These are phyloP conservation scores for Haemorhous mexicanus DNA, from an alignment of 2,113 vertebrate genomes.

Conservation along the genomic window DNA sequence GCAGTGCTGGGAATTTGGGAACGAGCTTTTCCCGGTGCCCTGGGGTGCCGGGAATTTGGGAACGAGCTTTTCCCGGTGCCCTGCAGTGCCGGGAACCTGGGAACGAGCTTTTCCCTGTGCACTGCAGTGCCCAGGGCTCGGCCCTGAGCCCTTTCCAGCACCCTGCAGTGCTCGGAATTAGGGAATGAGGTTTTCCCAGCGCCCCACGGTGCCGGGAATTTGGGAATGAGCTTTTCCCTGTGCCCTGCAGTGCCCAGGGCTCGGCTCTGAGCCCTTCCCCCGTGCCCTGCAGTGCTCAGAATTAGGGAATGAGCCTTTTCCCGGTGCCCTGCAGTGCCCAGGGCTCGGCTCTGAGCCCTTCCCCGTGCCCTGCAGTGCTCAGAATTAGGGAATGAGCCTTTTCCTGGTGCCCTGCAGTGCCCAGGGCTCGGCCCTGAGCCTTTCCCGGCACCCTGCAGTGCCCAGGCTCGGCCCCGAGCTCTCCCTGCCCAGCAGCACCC, in stretches of 20 bases:
- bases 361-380: not conserved
- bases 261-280: too few relatives aligned
- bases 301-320: not conserved
- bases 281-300: too few relatives aligned
- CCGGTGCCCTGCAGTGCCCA: rapidly evolving
- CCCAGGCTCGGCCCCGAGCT: not conserved
- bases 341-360: not conserved
- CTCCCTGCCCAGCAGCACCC: not conserved
- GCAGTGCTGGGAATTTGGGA: not conserved
- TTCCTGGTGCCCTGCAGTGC: not conserved
- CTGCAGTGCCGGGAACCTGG: too few relatives aligned
- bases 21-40: too few relatives aligned
- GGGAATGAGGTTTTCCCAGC: too few relatives aligned
- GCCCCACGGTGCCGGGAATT: too few relatives aligned
- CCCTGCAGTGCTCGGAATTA: too few relatives aligned
- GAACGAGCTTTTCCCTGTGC: too few relatives aligned
- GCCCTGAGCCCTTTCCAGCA: too few relatives aligned
- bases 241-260: too few relatives aligned
- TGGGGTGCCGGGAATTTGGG: rapidly evolving
- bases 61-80: not conserved
- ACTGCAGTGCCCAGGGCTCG: too few relatives aligned
- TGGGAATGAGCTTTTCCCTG: not conserved
- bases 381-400: rapidly evolving
- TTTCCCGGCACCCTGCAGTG: not conserved
- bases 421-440: not conserved